Base-by-base conservation (phyloP, 1,140 invertebrate genomes). In the Aphaenogaster ashmeadi region DNA sequence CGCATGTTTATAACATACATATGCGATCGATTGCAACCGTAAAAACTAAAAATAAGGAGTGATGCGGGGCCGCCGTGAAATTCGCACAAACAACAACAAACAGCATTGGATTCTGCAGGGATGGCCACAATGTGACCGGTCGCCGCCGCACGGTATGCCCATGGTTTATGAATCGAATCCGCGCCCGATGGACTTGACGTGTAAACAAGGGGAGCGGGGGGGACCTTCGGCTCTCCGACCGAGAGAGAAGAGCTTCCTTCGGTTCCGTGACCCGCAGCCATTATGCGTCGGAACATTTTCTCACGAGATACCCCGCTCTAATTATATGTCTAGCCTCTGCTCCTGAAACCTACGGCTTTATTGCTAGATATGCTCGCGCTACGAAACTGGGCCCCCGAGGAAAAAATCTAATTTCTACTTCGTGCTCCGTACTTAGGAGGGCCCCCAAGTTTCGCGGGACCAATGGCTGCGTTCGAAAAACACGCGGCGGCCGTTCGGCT, bases 291-390 rank as follows among this genome's bases (percentile, higher is more conserved):
- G 78, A 91, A 88, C 92, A 92, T 93, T 94, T 94, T 94, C 94
- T 94, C 94, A 95, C 94, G 93, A 94, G 92, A 94, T 94, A 87
- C 93, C 90, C 87, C 81, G 86, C 91, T 94, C 91, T 94, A 94
- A 95, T 95, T 94, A 95, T 94, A 94, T 94, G 94, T 95, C 94
- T 95, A 94, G 94, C 89, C 89, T 58, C 69, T 92, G 92, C 91
- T 94, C 90, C 93, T 94, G 91, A 94, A 95, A 94, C 91, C 93
- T 93, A 93, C 92, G 92, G 92, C 91, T 92, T 93, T 92, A 93
- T 94, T 92, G 93, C 92, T 94, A 94, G 94, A 94, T 92, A 93
- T 91, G 91, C 75, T 79, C 85, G 79, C 69, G 38, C 66, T 81
- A 69, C 54, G 80, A 81, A 80, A 66, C 50, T n/a, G 56, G 38